Base-by-base conservation (phyloP, 1,140 invertebrate genomes). In the Drosophila cardini region DNA sequence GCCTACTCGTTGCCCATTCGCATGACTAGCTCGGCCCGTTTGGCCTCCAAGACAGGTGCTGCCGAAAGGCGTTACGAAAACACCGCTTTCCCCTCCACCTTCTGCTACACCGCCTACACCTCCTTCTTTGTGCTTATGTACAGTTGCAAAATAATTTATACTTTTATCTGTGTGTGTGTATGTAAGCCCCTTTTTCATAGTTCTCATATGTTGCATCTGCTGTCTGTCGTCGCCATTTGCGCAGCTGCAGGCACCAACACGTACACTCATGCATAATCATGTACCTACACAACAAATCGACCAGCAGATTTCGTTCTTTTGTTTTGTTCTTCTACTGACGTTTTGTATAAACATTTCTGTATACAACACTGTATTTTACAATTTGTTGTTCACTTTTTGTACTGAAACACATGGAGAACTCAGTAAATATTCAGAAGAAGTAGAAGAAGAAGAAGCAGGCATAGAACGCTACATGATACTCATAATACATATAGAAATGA, bases 151-250 rank as follows among this genome's bases (percentile, higher is more conserved):
- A 78, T 74, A 13, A 15, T 45, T 30, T 32, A 38, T 36, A 4
- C 21, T 21, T 21, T 2, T 21, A 21, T 21, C 2, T 26, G 21
- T 26, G 21, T 26, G 21, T 26, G 21, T 26, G 21, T 26, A 26
- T 26, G 21, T 26, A 26, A 26, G 18, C 43, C 18, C 26, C 45
- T 38, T 26, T 21, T 5, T 57, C 36, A 21, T 8, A 48, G 56
- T 68, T 42, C 60, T 71, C 60, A 63, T 56, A 53, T 76, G 72
- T 67, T 67, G 78, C 83, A 85, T 68, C 76, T 82, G 79, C 72
- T 79, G 79, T 87, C 83, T 87, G 83, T 86, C 83, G 83, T 86
- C 83, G 83, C 83, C 84, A 87, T 87, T 78, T 79, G 76, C 83
- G 82, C 82, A 86, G 82, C 82, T 86, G 82, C 77, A 34, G 15